These are phyloP conservation scores for Colletes gigas DNA, from an alignment of 1,140 invertebrate species.

Conservation along the genomic window DNA sequence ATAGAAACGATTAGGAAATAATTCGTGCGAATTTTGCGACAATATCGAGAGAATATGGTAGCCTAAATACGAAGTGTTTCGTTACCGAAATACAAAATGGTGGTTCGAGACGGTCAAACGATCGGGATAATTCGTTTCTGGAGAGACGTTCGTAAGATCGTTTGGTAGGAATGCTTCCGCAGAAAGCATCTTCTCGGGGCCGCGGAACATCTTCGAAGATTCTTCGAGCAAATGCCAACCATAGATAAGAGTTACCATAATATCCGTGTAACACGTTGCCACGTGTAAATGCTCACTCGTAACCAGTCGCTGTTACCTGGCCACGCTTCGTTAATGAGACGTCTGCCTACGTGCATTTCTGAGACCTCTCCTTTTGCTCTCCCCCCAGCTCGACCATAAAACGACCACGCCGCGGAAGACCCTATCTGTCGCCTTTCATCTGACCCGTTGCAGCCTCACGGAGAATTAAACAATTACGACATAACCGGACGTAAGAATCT, in stretches of 20 bases:
- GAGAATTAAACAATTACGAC: conserved; percentile 67
- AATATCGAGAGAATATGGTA: no score
- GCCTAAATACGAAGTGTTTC: no score
- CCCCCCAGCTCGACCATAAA: conserved; percentile 28
- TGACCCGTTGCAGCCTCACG: conserved; percentile 45
- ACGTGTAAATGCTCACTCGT: conserved; percentile 45
- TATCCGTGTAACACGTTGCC: conserved; percentile 50
- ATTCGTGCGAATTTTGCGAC: no score
- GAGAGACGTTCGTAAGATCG: conserved; percentile 11
- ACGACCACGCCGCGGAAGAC: conserved; percentile 4
- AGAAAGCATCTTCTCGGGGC: not conserved
- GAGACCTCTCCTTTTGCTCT: conserved; percentile 14
- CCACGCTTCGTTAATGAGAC: conserved; percentile 52
- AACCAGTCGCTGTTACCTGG: conserved; percentile 53
- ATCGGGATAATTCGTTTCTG: conserved; percentile 1
- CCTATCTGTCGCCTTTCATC: conserved; percentile 62
- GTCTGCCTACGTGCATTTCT: conserved; percentile 50
- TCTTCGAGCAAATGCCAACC: not conserved
- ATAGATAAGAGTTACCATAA: conserved; percentile 10
- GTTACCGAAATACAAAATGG: no score
- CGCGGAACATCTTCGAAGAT: not conserved
- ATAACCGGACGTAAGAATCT: conserved; percentile 37
- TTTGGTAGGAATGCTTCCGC: conserved; percentile 1
- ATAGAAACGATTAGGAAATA: no score
- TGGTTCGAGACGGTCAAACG: not conserved